Evolutionary conservation across 2,888 invertebrate genomes (phyloP).

Genomic region (Patella ulyssiponensis): DNA sequence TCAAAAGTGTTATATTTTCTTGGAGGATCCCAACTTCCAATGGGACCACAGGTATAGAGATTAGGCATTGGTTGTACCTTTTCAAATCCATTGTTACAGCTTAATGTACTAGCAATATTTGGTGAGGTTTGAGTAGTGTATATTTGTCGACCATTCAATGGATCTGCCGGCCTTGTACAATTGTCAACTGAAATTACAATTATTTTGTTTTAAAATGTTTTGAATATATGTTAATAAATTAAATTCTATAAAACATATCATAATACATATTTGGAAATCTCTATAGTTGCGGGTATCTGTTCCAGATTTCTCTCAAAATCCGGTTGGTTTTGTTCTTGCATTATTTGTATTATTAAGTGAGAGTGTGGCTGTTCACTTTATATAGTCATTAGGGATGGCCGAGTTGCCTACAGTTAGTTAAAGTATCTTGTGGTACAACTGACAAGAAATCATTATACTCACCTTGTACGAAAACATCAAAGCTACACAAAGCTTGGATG

Average conservation of each 20-base stretch:
- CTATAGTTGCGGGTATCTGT: too few relatives aligned
- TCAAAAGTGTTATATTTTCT: constrained; percentile 36
- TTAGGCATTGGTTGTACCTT: constrained; percentile 81
- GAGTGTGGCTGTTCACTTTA: too few relatives aligned
- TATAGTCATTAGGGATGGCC: too few relatives aligned
- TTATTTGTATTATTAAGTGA: too few relatives aligned
- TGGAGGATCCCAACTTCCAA: constrained; percentile 87
- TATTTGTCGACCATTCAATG: constrained; percentile 39
- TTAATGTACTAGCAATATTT: constrained; percentile 34
- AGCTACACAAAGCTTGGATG: constrained; percentile 90
- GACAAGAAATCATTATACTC: constrained; percentile 27
- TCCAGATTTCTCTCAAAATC: too few relatives aligned
- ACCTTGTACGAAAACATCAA: constrained; percentile 79
- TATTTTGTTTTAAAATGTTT: too few relatives aligned
- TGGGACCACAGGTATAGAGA: constrained; percentile 96
- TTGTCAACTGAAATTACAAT: constrained; percentile 24
- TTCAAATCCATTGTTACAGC: constrained; percentile 33
- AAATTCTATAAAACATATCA: too few relatives aligned
- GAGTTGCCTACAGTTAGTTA: too few relatives aligned
- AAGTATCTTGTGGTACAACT: too few relatives aligned
- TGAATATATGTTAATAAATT: too few relatives aligned
- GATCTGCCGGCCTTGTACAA: constrained; percentile 36
- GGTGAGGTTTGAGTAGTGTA: constrained; percentile 24
- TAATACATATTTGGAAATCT: too few relatives aligned
- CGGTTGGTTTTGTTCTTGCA: too few relatives aligned